A percentile compares a stretch with the other conserved stretches of the same genome.
phyloP scores from a whole-genome alignment of 2,888 invertebrate species.

The Heliconius charithonia region DNA sequence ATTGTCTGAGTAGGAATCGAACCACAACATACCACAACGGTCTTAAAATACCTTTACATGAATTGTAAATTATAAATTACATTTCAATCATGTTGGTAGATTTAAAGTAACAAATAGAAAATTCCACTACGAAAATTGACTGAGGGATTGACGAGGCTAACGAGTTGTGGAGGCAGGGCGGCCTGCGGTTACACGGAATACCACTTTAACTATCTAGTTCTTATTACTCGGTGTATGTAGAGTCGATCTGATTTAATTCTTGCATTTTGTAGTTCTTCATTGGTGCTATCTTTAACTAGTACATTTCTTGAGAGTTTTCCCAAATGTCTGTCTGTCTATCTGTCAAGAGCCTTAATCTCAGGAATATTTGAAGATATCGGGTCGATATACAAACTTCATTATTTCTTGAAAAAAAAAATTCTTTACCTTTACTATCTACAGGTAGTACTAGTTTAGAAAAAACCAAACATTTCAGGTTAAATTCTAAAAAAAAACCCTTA shows the following conservation, averaged over 20 bases:
- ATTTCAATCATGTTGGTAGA: neutral
- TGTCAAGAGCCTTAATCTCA: too few species aligned
- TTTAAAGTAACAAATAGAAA: conserved; percentile 12
- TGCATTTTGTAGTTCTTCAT: conserved; percentile 17
- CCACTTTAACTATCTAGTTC: conserved; percentile 39
- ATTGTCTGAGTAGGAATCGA: too few species aligned
- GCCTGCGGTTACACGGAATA: conserved; percentile 38
- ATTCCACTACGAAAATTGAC: conserved; percentile 25
- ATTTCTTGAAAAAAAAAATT: too few species aligned
- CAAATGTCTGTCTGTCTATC: too few species aligned
- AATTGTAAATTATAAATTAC: neutral
- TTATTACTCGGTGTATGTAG: conserved; percentile 33
- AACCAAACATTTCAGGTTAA: too few species aligned
- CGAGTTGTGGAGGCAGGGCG: conserved; percentile 24
- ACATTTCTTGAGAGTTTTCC: too few species aligned
- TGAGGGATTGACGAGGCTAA: conserved; percentile 36
- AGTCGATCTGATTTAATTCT: conserved; percentile 32
- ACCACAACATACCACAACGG: neutral
- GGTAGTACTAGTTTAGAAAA: too few species aligned
- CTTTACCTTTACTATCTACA: too few species aligned
- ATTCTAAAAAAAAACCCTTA: too few species aligned
- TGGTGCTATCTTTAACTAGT: too few species aligned
- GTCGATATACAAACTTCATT: too few species aligned
- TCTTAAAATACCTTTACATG: neutral
- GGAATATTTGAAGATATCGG: too few species aligned